Base-by-base conservation (phyloP, 2,888 invertebrate species). In the Idaea dimidiata region DNA sequence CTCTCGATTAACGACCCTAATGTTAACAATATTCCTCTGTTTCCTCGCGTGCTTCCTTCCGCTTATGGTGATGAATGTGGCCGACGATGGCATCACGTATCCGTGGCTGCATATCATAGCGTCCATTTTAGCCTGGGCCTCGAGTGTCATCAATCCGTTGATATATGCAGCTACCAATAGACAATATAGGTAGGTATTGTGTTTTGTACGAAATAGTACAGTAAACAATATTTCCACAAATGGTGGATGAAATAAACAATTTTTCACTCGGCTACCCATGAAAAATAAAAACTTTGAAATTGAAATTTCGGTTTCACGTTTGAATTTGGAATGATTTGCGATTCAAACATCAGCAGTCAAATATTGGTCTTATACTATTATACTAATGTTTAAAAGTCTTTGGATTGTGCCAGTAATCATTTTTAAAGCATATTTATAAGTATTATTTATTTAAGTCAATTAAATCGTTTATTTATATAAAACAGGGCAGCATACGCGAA, bases 151-250 rank as follows among this genome's bases (percentile, higher is more conserved):
- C 71, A 98, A 98, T 87, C 98, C 98, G 0, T 94, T 98, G 67
- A 97, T 98, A 70, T 98, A 98, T 87, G 97, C 97, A 4, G 96
- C 96, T 7, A 97, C 97, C 72, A 98, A 97, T 84, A 94, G 96
- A 69, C 96, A 97, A 76, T 98, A 98, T 80, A 43, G 43, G 43
- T 43, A 43, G n/a, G n/a, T n/a, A n/a, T n/a, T 43, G 43, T 4
- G 0, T 8, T 7, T 43, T 14, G 24, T 24, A 24, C 1, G 24
- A 24, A 5, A 24, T 3, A 24, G n/a, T n/a, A n/a, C n/a, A n/a
- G n/a, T n/a, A n/a, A n/a, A n/a, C n/a, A n/a, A n/a, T n/a, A n/a
- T n/a, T n/a, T n/a, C n/a, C n/a, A n/a, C n/a, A n/a, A n/a, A n/a
- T n/a, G n/a, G n/a, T n/a, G n/a, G n/a, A n/a, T n/a, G n/a, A n/a